Percentiles rank a stretch among this genome's conserved stretches.
phyloP scores from a whole-genome alignment of 2,113 vertebrate species.

The Trichechus manatus region DNA sequence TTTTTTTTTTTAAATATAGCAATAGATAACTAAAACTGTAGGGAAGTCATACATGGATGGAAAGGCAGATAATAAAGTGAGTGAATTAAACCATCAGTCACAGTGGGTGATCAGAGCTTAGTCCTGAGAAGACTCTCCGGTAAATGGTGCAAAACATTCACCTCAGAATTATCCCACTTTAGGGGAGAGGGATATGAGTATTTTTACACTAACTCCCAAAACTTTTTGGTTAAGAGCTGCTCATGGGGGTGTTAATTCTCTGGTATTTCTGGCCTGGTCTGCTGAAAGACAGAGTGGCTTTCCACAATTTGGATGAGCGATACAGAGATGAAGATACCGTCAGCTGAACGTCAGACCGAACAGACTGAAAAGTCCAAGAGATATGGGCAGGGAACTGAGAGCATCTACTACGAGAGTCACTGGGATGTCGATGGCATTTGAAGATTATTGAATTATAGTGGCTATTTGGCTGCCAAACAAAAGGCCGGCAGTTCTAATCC shows the following conservation, averaged over 20 bases:
- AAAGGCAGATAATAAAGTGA: not conserved
- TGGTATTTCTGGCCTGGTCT: not conserved
- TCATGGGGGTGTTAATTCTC: not conserved
- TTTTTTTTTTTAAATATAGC: not conserved
- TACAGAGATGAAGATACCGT: not conserved
- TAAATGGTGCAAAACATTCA: not conserved
- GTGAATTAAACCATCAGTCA: not conserved
- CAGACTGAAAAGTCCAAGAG: not conserved
- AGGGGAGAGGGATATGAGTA: not conserved
- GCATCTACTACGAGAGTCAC: not conserved
- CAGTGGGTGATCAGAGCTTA: not conserved
- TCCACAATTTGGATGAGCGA: not conserved
- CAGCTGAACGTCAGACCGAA: not conserved
- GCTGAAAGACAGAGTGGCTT: not conserved
- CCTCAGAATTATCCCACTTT: not conserved
- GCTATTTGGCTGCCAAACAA: too few species aligned
- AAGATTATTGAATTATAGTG: not conserved
- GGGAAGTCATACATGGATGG: not conserved
- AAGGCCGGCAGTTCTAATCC: too few species aligned
- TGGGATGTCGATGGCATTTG: not conserved
- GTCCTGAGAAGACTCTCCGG: not conserved
- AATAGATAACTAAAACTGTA: not conserved
- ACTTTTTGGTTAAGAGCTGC: not conserved
- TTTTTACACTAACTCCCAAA: not conserved
- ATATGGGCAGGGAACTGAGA: not conserved